phyloP scores from a whole-genome alignment of 1,140 invertebrate genomes.

The Lepidurus apus region DNA sequence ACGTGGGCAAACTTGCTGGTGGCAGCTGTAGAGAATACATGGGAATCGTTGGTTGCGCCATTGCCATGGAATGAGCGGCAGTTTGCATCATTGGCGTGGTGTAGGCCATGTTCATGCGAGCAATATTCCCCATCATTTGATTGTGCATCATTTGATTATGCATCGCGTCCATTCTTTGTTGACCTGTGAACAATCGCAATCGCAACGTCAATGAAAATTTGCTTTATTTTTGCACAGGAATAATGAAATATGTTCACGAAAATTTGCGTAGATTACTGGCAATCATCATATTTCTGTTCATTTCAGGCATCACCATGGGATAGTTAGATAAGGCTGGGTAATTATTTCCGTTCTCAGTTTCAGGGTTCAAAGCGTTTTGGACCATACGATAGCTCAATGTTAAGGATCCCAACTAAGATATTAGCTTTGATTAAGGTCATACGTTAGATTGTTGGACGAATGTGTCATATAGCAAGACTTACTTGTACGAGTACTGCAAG shows the following conservation, averaged over 20 bases:
- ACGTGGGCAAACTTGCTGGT: no score
- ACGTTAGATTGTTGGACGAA: not conserved
- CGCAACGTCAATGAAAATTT: not conserved
- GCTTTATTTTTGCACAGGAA: not conserved
- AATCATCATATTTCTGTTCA: not conserved
- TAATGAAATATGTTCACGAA: not conserved
- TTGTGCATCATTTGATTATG: not conserved
- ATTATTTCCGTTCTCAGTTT: not conserved
- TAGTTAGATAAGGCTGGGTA: not conserved
- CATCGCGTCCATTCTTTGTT: not conserved
- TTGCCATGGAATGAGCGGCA: not conserved
- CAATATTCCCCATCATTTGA: not conserved
- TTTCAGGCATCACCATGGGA: not conserved
- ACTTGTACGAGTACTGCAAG: slow-evolving; percentile 27
- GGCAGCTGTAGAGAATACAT: no score
- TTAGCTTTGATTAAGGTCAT: not conserved
- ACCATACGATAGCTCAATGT: slow-evolving; percentile 29
- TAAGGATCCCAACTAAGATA: slow-evolving; percentile 28
- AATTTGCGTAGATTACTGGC: slow-evolving; percentile 2
- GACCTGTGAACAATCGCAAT: not conserved
- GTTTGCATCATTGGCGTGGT: not conserved
- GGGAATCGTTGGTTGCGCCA: no score
- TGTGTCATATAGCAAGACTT: not conserved
- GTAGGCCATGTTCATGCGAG: not conserved
- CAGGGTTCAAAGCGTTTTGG: not conserved